phyloP scores from a whole-genome alignment of 92 coral and sea anemone genomes.

The Bergia sp. region DNA sequence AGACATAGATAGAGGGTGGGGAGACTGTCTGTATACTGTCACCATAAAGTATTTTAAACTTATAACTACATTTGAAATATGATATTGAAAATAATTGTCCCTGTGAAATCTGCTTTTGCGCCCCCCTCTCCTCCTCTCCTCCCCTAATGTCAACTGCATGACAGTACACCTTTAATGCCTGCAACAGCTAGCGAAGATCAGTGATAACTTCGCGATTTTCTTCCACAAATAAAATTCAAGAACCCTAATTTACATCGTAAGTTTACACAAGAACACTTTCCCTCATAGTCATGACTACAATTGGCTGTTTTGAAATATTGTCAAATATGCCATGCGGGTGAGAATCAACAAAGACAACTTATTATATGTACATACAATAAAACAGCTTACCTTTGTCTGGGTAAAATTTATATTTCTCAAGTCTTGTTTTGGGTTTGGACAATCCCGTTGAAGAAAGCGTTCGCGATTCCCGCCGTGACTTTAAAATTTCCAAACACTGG shows the following conservation, averaged over 20 bases:
- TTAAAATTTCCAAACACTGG: conserved; percentile 30
- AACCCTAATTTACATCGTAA: not conserved
- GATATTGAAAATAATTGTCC: too few species aligned
- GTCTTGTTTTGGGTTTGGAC: conserved; percentile 76
- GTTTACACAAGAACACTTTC: not conserved
- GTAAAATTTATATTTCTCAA: conserved; percentile 82
- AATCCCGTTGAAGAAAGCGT: conserved; percentile 17
- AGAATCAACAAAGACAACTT: not conserved
- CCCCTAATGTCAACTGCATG: too few species aligned
- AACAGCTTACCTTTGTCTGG: conserved; percentile 63
- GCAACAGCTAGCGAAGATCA: too few species aligned
- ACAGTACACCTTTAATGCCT: too few species aligned
- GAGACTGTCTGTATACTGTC: too few species aligned
- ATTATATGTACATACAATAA: not conserved
- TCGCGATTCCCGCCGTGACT: conserved; percentile 46
- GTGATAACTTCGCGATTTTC: not conserved
- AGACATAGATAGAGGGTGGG: too few species aligned
- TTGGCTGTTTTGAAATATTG: not conserved
- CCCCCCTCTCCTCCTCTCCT: too few species aligned
- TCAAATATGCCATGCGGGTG: not conserved
- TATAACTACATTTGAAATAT: too few species aligned
- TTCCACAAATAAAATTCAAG: not conserved
- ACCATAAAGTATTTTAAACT: too few species aligned
- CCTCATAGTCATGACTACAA: not conserved
- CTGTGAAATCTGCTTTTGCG: too few species aligned